Percentiles rank a stretch among this genome's conserved stretches.
phyloP scores from a whole-genome alignment of 2,113 vertebrate species.

The Heteronetta atricapilla region DNA sequence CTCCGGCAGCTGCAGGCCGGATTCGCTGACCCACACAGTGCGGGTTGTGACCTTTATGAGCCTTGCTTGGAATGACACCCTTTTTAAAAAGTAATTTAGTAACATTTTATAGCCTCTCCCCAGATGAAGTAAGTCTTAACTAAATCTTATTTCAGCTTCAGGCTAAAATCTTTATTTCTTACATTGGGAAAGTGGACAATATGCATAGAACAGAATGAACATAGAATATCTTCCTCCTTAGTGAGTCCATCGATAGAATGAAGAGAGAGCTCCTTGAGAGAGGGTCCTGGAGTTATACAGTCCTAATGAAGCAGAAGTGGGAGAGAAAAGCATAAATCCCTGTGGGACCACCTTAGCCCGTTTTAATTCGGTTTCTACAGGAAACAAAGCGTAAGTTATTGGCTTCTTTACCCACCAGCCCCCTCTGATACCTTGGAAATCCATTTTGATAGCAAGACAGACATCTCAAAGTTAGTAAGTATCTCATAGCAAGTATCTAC shows the following conservation, averaged over 20 bases:
- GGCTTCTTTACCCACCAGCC: not conserved
- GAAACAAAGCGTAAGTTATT: rapidly evolving
- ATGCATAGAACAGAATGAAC: not conserved
- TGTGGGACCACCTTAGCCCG: too few relatives aligned
- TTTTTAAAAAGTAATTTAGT: not conserved
- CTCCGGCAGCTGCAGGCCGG: rapidly evolving
- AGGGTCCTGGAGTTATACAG: not conserved
- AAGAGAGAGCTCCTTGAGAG: not conserved
- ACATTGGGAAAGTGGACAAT: not conserved
- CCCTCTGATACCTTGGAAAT: too few relatives aligned
- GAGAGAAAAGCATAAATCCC: not conserved
- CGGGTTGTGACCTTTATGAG: rapidly evolving
- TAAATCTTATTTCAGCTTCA: not conserved
- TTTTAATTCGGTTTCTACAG: not conserved
- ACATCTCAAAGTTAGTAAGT: rapidly evolving
- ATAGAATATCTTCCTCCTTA: not conserved
- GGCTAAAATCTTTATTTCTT: slow-evolving; percentile 4
- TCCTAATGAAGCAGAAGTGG: not conserved
- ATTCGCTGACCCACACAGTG: rapidly evolving
- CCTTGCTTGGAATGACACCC: not conserved
- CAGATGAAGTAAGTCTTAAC: rapidly evolving
- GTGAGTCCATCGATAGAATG: rapidly evolving
- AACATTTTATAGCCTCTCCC: not conserved
- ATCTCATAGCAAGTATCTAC: not conserved
- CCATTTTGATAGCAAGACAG: not conserved